Base-by-base conservation (phyloP, 2,797 vertebrate species). In the Petrocephalus schoutedeni region DNA sequence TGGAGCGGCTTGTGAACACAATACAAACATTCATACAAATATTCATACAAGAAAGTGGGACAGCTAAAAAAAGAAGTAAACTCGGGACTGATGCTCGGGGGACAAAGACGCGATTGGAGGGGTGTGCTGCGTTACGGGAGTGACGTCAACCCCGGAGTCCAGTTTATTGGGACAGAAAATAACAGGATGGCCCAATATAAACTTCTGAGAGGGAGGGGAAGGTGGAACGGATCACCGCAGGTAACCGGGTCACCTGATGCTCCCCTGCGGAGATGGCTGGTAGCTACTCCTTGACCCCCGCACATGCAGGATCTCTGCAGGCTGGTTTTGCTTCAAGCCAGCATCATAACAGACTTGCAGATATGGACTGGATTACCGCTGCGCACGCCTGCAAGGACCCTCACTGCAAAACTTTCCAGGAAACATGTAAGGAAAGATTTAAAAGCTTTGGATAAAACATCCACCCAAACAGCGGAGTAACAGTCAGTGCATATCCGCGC, bases 21-120 rank as follows among this genome's bases (percentile, higher is more conserved):
- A 71, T 71, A 71, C 28, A 71, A 71, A 71, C 64, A 71, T 71
- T 71, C 64, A 71, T 71, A 71, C 64, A 71, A 71, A 71, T 71
- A 36, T 71, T 28, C 28, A 28, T 28, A 28, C 28, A 71, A 36
- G 12, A 36, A 71, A 36, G 64, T 36, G 64, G 64, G 64, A 16
- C 64, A 7, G 28, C 64, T 36, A 71, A 71, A 71, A 67, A 71
- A 71, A 71, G 64, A 71, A 71, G 28, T 12, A 71, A 36, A 71
- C 64, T 71, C 14, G 12, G 64, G 28, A 16, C 12, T 6, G 64
- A 71, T 71, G 28, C 12, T 36, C 64, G 3, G 64, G 28, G 64
- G 64, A 71, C 4, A 4, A 14, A 28, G 10, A 71, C 12, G 12
- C 12, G 64, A 71, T 16, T 4, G 0, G 28, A 36, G 64, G 64